These are phyloP conservation scores for Pterocles orientalis DNA, from an alignment of 2,113 vertebrate species.

Conservation along the genomic window DNA sequence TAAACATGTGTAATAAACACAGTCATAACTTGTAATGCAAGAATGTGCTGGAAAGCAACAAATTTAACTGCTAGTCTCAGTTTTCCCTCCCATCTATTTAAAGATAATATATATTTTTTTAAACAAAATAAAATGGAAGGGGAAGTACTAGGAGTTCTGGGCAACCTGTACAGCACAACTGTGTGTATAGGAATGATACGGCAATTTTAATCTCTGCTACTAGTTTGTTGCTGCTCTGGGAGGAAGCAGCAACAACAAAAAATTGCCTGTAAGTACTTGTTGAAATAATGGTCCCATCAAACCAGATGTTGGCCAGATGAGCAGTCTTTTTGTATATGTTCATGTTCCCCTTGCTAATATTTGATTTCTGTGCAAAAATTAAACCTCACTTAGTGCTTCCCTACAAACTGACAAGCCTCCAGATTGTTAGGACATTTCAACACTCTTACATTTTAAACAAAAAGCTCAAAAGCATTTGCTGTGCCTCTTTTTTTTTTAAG, in stretches of 20 bases:
- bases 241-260: slow-evolving; percentile 41
- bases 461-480: neutral
- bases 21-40: neutral
- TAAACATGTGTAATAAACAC: neutral
- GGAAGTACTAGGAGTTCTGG: neutral
- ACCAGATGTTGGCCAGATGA: slow-evolving; percentile 47
- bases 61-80: neutral
- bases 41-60: neutral
- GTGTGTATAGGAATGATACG: neutral
- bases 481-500: neutral
- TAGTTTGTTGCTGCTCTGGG: slow-evolving; percentile 54
- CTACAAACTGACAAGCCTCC: neutral
- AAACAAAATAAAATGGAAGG: neutral
- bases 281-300: slow-evolving; percentile 17
- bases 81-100: neutral
- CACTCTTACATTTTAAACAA: neutral
- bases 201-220: slow-evolving; percentile 40
- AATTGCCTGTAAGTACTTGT: slow-evolving; percentile 32
- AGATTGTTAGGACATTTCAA: slow-evolving; percentile 18
- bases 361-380: slow-evolving; percentile 32
- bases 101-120: neutral
- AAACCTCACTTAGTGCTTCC: neutral
- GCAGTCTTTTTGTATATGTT: neutral
- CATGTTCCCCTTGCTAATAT: slow-evolving; percentile 34
- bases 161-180: neutral